Evolutionary conservation across 2,113 vertebrate species (phyloP), one percentile per base, ranked within the genome.

Genomic region (Helogale parvula): DNA sequence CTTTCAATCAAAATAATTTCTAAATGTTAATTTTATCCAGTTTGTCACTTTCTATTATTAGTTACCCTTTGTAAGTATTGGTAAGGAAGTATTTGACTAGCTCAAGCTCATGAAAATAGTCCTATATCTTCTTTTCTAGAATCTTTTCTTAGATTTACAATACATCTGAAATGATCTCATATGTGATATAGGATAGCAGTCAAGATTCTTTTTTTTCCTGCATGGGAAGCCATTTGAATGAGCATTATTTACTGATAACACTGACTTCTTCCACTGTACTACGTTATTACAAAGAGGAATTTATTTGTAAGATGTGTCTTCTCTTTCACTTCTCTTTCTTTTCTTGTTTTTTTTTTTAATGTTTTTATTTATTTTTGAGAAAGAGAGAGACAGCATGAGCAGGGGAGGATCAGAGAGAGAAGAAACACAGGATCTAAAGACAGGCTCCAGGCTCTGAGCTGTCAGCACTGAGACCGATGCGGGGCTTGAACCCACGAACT

Each of bases 161-260:
- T 25, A 79, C 17, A 54, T 45, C 17, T 93, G 35, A 47, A 89
- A 50, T 41, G 2, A 66, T 66, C 77, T 81, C 35, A 0, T 76
- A 33, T 66, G 25, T 72, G 11, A 45, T 27, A 0, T 57, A 47
- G 85, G 14, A n/a, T 6, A 80, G 1, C 0, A 11, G 4, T 25
- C 17, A 60, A 83, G 35, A 83, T 60, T 82, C 16, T 68, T 38
- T 8, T 8, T 29, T 80, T 71, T 35, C 9, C n/a, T 3, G 21
- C 35, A 31, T 54, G 6, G 47, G 77, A 80, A 80, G 17, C 4
- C 54, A 90, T 15, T 5, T 66, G 29, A 71, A 81, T 57, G 23
- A 65, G 10, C 16, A 65, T 15, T 72, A 3, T 14, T 86, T 65
- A 27, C 19, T 54, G 45, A 31, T 72, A 79, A 94, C 23, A 86